A percentile compares a stretch with the other conserved stretches of the same genome.
Evolutionary conservation across 2,888 invertebrate species (phyloP).

Genomic region (Globia sparganii): DNA sequence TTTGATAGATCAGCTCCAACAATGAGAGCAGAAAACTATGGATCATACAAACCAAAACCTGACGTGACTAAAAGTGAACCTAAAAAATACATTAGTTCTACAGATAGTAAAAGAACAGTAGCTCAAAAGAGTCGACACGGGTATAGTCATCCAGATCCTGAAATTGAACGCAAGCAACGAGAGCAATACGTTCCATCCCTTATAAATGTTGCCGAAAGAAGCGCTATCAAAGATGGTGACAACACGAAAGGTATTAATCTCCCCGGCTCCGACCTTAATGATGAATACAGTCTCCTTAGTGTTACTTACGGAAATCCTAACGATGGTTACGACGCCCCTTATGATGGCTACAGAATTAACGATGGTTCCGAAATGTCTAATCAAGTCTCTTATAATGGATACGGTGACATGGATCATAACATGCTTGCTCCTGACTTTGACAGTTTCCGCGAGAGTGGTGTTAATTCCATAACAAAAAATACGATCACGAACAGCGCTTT

Average conservation of each 20-base stretch:
- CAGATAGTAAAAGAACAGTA: background rate
- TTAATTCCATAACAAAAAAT: background rate
- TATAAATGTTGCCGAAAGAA: constrained; percentile 1
- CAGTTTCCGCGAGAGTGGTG: background rate
- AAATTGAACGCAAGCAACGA: constrained; percentile 13
- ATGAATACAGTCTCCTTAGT: constrained; percentile 12
- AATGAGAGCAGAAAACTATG: background rate
- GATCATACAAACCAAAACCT: background rate
- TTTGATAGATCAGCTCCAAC: background rate
- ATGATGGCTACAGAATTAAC: constrained; percentile 2
- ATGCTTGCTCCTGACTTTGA: constrained; percentile 30
- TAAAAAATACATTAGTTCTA: background rate
- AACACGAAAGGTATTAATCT: background rate
- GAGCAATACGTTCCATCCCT: background rate
- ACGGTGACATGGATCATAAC: constrained; percentile 8
- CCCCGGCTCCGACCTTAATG: background rate
- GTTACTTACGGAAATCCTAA: background rate
- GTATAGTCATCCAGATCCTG: constrained; percentile 2
- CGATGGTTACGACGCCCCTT: background rate
- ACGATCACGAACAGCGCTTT: background rate
- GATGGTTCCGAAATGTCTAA: background rate
- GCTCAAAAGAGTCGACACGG: background rate
- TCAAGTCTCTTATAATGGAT: background rate
- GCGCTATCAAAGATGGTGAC: background rate
- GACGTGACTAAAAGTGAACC: background rate